Evolutionary conservation across 2,888 invertebrate genomes (phyloP), one percentile per base, ranked within the genome.

Genomic region (Auanema sp.): DNA sequence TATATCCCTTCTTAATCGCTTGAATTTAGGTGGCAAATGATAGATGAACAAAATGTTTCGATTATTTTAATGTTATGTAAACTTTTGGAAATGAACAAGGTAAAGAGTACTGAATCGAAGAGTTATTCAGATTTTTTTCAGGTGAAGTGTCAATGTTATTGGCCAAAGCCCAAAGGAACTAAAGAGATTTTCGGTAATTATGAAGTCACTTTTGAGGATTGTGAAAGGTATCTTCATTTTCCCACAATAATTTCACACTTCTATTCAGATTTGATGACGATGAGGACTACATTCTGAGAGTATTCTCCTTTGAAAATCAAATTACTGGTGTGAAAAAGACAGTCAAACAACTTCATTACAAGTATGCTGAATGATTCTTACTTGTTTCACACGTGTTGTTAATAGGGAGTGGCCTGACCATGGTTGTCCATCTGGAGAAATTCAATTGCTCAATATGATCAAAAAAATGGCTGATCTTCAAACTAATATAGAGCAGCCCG

Each of bases 321-420:
- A 63, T 60, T 18, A 72, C 67, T 8, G 64, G 64, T 52, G 69
- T 64, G 33, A 64, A 53, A 8, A 59, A 68, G 11, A 65, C 49
- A 6, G 54, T 79, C 18, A 58, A 72, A 54, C 80, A 80, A 54
- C 58, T 80, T 21, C 78, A 80, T 65, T 80, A 79, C 60, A 66
- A 58, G 64, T 71, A 18, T 53, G 57, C 18, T 2, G 14, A 40
- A 33, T 60, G 12, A 2, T 44, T 14, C 23, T 14, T 47, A 25
- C 18, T 21, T 4, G 12, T 6, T 42, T 6, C 6, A 56, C 16
- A 33, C 4, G 10, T 21, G 2, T 12, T 23, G 2, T 55, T 18
- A 53, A 53, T 33, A 69, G 77, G 16, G 79, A 80, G 62, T 80
- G 80, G 80, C 79, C 79, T n/a, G 79, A 78, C 65, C 79, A 79